Conservation (phyloP, 2,113 vertebrate species). For the Ovibos moschatus region DNA sequence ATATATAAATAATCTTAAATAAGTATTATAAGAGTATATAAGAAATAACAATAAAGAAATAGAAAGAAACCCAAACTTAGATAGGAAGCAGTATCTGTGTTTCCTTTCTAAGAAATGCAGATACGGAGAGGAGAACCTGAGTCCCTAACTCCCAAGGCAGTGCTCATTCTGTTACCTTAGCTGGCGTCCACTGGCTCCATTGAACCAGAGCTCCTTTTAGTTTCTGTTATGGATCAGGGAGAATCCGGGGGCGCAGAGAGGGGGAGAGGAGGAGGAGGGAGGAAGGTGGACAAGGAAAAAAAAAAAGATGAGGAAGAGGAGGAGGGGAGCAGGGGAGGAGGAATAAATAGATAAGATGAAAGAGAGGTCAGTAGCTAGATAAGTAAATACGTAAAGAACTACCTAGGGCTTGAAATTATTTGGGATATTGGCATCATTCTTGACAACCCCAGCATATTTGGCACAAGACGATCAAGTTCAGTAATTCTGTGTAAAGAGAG, state of each 20-base stretch:
- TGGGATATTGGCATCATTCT: not conserved
- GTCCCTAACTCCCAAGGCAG: not conserved
- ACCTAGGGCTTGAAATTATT: not conserved
- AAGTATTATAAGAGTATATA: not conserved
- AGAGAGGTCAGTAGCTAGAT: not conserved
- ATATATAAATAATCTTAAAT: not conserved
- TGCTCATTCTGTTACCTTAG: not conserved
- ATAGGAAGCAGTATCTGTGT: not conserved
- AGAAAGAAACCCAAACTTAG: not conserved
- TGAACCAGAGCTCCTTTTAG: not conserved
- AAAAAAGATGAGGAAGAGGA: not conserved
- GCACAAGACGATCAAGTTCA: not conserved
- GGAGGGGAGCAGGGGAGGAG: not conserved
- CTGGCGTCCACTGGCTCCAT: not conserved
- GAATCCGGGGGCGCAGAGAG: fast-evolving
- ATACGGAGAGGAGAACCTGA: not conserved
- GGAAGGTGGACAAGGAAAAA: not conserved
- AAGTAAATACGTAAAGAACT: not conserved
- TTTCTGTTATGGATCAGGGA: not conserved
- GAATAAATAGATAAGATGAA: not conserved
- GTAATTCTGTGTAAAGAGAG: not conserved
- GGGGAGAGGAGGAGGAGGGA: not conserved
- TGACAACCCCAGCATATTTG: not conserved
- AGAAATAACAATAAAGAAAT: not conserved
- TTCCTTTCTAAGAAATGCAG: not conserved